Percentiles rank a stretch among this genome's conserved stretches.
These are phyloP conservation scores for Halcyon senegalensis DNA, from an alignment of 2,113 vertebrate species.

Conservation along the genomic window DNA sequence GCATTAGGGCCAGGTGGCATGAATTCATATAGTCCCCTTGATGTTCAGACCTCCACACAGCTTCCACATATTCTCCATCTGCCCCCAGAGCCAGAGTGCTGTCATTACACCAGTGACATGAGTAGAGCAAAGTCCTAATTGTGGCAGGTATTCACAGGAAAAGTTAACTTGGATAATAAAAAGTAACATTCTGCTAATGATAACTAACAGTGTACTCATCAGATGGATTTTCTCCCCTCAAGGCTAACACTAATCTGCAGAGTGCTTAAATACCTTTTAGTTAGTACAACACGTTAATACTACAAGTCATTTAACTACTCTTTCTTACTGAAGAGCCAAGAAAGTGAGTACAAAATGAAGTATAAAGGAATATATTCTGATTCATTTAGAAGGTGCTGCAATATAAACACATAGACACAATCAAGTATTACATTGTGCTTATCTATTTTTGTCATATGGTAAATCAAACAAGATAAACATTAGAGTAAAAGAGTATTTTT, in stretches of 20 bases:
- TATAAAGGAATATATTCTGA: not conserved
- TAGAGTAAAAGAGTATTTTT: not conserved
- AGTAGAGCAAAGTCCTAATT: not conserved
- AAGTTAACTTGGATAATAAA: not conserved
- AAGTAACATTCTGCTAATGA: not conserved
- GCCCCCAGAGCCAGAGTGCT: not conserved
- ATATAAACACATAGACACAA: not conserved
- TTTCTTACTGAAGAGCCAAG: constrained; percentile 51
- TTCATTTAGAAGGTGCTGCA: not conserved
- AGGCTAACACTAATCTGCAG: not conserved
- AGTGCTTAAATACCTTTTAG: constrained; percentile 37
- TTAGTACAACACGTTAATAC: constrained; percentile 2
- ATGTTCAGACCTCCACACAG: not conserved
- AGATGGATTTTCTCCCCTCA: not conserved
- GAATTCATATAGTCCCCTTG: not conserved
- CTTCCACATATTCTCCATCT: not conserved
- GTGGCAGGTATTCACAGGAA: not conserved
- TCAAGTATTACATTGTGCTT: not conserved
- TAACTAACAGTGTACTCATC: not conserved
- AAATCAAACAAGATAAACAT: constrained; percentile 17
- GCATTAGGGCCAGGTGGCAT: not conserved
- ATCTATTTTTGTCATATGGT: not conserved
- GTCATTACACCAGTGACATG: not conserved
- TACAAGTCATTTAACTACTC: constrained; percentile 17
- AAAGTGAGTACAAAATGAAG: constrained; percentile 21